Conservation (phyloP, 64 coral and sea anemone genomes). For the Pocillopora damicornis region DNA sequence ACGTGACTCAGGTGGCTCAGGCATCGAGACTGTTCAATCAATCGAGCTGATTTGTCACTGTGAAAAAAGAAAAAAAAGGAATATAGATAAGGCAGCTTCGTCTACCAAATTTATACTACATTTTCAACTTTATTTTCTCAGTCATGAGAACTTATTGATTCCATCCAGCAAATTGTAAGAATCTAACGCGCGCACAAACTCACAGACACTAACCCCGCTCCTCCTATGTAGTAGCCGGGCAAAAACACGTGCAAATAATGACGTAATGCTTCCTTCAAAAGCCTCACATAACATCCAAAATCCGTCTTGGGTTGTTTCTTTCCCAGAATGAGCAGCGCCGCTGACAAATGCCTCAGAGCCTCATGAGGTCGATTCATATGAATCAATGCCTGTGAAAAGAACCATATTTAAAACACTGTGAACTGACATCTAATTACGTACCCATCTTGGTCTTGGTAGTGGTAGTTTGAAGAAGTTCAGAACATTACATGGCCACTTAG, state of each 20-base stretch:
- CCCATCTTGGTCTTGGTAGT: too few relatives aligned
- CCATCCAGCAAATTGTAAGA: background rate
- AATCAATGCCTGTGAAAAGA: constrained; percentile 62
- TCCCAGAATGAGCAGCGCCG: constrained; percentile 61
- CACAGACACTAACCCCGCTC: constrained; percentile 61
- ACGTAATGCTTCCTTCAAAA: constrained; percentile 66
- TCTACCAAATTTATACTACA: background rate
- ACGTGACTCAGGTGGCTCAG: constrained; percentile 85
- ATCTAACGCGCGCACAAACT: background rate
- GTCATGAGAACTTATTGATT: background rate
- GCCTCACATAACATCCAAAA: constrained; percentile 54
- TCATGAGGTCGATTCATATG: constrained; percentile 93
- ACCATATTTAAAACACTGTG: background rate
- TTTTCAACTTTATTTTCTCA: background rate
- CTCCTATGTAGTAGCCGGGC: constrained; percentile 61
- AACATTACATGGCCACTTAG: too few relatives aligned
- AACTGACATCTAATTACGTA: background rate
- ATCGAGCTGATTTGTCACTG: constrained; percentile 68
- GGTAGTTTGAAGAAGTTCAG: too few relatives aligned
- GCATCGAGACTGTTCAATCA: constrained; percentile 88
- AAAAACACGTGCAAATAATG: constrained; percentile 69
- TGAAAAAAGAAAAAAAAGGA: background rate
- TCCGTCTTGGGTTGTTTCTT: constrained; percentile 60
- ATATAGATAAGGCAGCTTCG: background rate
- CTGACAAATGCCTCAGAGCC: constrained; percentile 59